Conservation (phyloP, 1,140 invertebrate genomes). For the Paracyclopina nana region DNA sequence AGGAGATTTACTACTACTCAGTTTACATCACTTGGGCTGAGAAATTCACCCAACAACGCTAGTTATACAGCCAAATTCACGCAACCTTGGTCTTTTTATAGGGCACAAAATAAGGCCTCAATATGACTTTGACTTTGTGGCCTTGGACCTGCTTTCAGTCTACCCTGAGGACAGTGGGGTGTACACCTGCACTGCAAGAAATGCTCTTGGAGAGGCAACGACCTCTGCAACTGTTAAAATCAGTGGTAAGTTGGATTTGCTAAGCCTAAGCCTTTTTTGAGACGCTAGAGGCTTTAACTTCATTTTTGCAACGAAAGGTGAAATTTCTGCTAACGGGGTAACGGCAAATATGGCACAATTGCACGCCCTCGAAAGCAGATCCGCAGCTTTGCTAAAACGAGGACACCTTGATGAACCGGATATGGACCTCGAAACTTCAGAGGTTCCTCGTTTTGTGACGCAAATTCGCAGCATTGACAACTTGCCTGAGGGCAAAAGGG, state of each 20-base stretch:
- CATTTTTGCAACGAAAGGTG: background rate
- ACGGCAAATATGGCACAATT: no score
- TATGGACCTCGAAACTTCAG: constrained; percentile 45
- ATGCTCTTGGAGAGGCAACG: constrained; percentile 78
- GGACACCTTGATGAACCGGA: constrained; percentile 58
- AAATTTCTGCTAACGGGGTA: no score
- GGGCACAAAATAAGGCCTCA: constrained; percentile 86
- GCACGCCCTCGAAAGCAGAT: background rate
- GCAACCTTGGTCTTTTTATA: constrained; percentile 19
- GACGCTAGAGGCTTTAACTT: background rate
- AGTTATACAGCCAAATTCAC: background rate
- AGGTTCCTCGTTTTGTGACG: constrained; percentile 58
- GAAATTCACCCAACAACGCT: no score
- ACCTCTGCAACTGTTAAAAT: constrained; percentile 70
- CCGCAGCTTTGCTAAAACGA: constrained; percentile 31
- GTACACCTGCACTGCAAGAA: constrained; percentile 76
- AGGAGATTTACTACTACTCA: constrained; percentile 34
- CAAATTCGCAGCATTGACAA: constrained; percentile 63
- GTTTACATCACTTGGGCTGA: background rate
- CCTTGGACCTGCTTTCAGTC: constrained; percentile 78
- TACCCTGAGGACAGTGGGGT: constrained; percentile 92
- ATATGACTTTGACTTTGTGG: constrained; percentile 94
- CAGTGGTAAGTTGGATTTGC: constrained; percentile 30
- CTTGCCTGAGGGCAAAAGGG: constrained; percentile 69
- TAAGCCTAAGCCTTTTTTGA: background rate